Evolutionary conservation across 2,797 vertebrate genomes (phyloP), one percentile per base, ranked within the genome.

Genomic region (Channallabes apus): DNA sequence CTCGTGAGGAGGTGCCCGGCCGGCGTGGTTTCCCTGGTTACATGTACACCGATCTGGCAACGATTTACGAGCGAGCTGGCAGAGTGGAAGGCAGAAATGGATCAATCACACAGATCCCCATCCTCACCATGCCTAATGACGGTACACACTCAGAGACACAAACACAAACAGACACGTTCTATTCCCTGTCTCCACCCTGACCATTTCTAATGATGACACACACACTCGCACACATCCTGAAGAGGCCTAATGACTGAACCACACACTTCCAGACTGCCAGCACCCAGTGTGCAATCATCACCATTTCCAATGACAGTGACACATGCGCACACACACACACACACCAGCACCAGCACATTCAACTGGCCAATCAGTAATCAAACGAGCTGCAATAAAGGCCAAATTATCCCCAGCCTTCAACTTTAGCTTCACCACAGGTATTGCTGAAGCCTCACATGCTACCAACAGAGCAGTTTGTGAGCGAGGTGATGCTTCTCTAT

Each of bases 121-220:
- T 96, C 67, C 95, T 96, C 75, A 96, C 96, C 64, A 96, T 96
- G 96, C 96, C 96, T 82, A 96, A 96, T n/a, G 96, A 96, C 7
- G 96, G 95, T 96, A 88, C 41, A 65, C 51, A n/a, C 69, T 5
- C 27, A 32, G n/a, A 6, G 64, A 69, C 51, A 77, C 61, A 86
- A 20, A 86, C 85, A 76, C 76, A 64, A 65, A 22, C 38, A 54
- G 51, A 54, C 12, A 14, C 15, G 24, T 20, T 24, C 14, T 29
- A 35, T 77, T 46, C 12, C 59, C 46, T 35, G 24, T 58, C n/a
- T 29, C 35, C 29, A 78, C 32, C 29, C 29, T 78, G 58, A 61
- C 58, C 56, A 51, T 54, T 51, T 27, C 38, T 51, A n/a, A 29
- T 24, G 56, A 73, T 20, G 72, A 29, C 35, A 35, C 73, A 62